Evolutionary conservation across 2,797 vertebrate genomes (phyloP), one percentile per base, ranked within the genome.

Genomic region (Champsocephalus gunnari): DNA sequence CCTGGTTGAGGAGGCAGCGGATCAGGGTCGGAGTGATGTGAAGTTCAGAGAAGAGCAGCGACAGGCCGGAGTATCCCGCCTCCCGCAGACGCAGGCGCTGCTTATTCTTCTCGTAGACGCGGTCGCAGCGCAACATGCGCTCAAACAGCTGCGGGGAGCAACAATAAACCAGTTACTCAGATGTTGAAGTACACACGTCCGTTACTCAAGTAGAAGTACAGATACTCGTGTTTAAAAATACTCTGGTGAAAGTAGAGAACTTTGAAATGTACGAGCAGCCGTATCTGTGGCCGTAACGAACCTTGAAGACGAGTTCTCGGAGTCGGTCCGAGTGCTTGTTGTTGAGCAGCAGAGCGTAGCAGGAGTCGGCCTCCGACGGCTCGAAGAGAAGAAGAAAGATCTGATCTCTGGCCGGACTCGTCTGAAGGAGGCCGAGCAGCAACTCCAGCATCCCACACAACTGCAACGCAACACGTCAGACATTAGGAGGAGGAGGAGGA

Each of bases 71-170:
- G 88, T 99, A 99, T 5, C 98, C 97, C 12, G 96, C 96, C 80
- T 99, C 98, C 90, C 96, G 93, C 79, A 99, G 95, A 54, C 96
- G 95, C 85, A 99, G 87, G 1, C 97, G 95, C 75, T 97, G 97
- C 69, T 99, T 99, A 76, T 95, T 98, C 79, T 96, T 96, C 85
- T 99, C 98, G 66, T 99, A 99, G 85, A 99, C 97, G 28, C 97
- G 98, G 63, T 97, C 97, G 58, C 97, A 99, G 86, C 96, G 97
- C 83, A 99, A 82, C 98, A 99, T 99, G 49, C 97, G 96, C 83
- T 97, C 97, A 74, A 97, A 94, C 51, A 99, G 91, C 98, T 99
- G 84, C 41, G 44, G 49, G 43, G 75, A 24, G n/a, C 14, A n/a
- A 21, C 2, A 43, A 57, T 10, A 34, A 34, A 34, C 3, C 28